These are phyloP conservation scores for Phrynocephalus guinanensis DNA, from an alignment of 2,797 vertebrate genomes.

Conservation along the genomic window DNA sequence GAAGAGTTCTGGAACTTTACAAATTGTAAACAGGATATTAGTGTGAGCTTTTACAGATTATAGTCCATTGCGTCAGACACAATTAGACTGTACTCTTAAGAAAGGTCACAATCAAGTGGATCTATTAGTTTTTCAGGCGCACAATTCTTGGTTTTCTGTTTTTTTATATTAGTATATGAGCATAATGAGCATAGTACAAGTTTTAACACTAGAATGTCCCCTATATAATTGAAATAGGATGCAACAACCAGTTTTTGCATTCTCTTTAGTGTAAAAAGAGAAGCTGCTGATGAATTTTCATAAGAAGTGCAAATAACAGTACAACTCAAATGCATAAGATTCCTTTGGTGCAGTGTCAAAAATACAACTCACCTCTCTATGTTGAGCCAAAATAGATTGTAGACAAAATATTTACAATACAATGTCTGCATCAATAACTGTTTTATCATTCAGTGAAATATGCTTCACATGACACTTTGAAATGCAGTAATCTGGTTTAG, in stretches of 20 bases:
- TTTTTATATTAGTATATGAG: no score
- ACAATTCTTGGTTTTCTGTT: no score
- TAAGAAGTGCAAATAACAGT: neutral
- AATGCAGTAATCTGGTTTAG: neutral
- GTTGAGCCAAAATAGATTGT: neutral
- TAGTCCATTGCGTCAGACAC: no score
- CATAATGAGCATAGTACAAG: neutral
- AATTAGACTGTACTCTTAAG: no score
- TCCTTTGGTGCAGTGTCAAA: neutral
- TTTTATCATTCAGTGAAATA: neutral
- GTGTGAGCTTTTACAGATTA: no score
- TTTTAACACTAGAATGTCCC: neutral
- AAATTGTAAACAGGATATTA: no score
- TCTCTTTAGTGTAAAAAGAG: neutral
- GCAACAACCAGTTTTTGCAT: neutral
- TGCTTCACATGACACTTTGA: neutral
- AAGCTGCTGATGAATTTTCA: neutral
- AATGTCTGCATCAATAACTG: neutral
- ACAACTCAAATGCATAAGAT: neutral
- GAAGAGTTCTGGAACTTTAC: no score
- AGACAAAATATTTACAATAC: neutral
- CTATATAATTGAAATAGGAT: neutral
- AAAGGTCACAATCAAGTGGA: no score
- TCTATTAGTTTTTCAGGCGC: no score
- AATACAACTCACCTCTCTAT: neutral